A percentile compares a stretch with the other conserved stretches of the same genome.
phyloP scores from a whole-genome alignment of 2,113 vertebrate genomes.

The Corythaixoides concolor region DNA sequence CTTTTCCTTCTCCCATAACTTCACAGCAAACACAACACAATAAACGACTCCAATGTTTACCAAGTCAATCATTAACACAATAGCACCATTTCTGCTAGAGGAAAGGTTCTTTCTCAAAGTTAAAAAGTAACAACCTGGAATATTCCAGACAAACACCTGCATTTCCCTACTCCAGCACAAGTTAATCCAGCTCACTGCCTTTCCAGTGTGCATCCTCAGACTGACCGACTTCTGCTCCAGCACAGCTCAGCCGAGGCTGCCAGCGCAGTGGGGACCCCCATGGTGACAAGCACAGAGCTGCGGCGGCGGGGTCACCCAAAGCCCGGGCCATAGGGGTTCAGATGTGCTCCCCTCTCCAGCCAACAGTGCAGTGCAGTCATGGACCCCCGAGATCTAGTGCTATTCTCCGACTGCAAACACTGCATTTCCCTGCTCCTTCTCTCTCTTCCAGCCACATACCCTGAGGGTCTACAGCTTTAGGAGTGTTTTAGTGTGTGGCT shows the following conservation, averaged over 20 bases:
- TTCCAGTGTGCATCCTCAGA: neutral
- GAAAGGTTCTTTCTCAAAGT: neutral
- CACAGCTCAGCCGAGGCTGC: neutral
- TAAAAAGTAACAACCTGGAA: neutral
- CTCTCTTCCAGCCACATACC: neutral
- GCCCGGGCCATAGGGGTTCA: rapidly evolving
- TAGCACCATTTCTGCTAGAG: rapidly evolving
- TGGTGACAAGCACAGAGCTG: neutral
- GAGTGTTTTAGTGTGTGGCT: neutral
- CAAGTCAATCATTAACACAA: rapidly evolving
- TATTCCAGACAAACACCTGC: neutral
- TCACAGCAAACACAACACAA: neutral
- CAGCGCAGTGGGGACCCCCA: neutral
- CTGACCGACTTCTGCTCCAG: neutral
- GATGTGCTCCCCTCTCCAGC: rapidly evolving
- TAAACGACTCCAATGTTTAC: neutral
- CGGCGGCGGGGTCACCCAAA: rapidly evolving
- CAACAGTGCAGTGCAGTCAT: rapidly evolving
- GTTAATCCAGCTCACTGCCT: neutral
- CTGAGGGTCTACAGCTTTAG: neutral
- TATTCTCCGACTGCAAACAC: neutral
- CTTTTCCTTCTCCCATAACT: neutral
- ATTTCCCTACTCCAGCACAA: neutral
- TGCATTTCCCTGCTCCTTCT: neutral
- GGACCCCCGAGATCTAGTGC: rapidly evolving